These are phyloP conservation scores for Aphis craccivora DNA, from an alignment of 1,140 invertebrate species.

Conservation along the genomic window DNA sequence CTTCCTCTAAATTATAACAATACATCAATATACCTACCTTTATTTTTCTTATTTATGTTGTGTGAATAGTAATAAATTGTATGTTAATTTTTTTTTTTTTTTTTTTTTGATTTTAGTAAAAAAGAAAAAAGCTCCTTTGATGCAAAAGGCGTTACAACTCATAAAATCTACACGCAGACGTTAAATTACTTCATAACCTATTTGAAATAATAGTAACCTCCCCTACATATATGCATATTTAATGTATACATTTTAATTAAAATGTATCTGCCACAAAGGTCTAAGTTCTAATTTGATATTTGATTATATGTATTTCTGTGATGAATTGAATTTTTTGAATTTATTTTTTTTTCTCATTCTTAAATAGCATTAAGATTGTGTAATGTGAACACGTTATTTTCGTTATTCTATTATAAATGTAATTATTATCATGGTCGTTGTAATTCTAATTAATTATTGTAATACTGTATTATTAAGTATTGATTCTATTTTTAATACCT, in stretches of 20 bases:
- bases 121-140: constrained; percentile 63
- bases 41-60: background rate
- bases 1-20: background rate
- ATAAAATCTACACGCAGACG: constrained; percentile 60
- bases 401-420: background rate
- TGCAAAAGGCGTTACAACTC: constrained; percentile 62
- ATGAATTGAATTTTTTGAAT: constrained; percentile 32
- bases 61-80: background rate
- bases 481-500: constrained; percentile 16
- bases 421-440: background rate
- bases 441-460: constrained; percentile 7
- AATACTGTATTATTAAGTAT: background rate
- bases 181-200: constrained; percentile 35
- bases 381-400: background rate
- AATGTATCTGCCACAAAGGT: background rate
- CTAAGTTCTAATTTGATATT: background rate
- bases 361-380: background rate
- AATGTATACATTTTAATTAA: background rate
- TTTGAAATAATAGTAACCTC: background rate
- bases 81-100: background rate
- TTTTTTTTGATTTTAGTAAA: constrained; percentile 60
- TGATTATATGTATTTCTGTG: constrained; percentile 5
- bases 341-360: background rate
- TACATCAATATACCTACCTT: background rate
- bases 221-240: background rate